A percentile compares a stretch with the other conserved stretches of the same genome.
phyloP scores from a whole-genome alignment of 2,888 invertebrate species.

The Caenorhabditis zanzibari region DNA sequence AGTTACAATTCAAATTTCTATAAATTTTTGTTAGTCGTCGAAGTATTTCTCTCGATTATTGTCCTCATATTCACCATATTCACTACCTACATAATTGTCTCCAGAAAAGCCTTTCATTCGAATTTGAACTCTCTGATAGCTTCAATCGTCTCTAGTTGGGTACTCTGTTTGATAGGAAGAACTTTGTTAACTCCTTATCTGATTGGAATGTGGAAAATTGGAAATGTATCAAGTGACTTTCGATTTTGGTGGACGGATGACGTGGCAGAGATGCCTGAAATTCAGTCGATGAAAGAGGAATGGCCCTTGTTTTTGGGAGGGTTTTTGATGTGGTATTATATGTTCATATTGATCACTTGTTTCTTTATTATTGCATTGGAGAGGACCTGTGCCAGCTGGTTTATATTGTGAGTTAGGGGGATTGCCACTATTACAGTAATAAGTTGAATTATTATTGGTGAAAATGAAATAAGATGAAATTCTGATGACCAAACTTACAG shows the following conservation, averaged over 20 bases:
- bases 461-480: too few species aligned
- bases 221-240: constrained; percentile 1
- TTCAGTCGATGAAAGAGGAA: neutral
- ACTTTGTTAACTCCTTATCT: constrained; percentile 16
- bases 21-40: neutral
- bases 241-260: constrained; percentile 27
- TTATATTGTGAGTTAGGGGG: constrained; percentile 2
- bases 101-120: constrained; percentile 10
- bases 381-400: constrained; percentile 24
- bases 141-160: constrained; percentile 5
- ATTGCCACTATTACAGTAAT: too few species aligned
- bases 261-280: constrained; percentile 12
- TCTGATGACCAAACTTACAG: too few species aligned
- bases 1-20: constrained; percentile 14
- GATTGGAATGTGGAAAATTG: constrained; percentile 19
- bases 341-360: constrained; percentile 28
- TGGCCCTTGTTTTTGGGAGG: constrained; percentile 24
- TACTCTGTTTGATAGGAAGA: constrained; percentile 4
- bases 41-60: neutral
- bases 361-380: constrained; percentile 13
- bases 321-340: constrained; percentile 27
- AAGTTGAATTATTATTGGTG: too few species aligned
- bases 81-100: neutral
- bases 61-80: neutral
- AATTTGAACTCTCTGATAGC: constrained; percentile 3